phyloP scores from a whole-genome alignment of 2,888 invertebrate species.

The Hirtodrosophila histrioides region DNA sequence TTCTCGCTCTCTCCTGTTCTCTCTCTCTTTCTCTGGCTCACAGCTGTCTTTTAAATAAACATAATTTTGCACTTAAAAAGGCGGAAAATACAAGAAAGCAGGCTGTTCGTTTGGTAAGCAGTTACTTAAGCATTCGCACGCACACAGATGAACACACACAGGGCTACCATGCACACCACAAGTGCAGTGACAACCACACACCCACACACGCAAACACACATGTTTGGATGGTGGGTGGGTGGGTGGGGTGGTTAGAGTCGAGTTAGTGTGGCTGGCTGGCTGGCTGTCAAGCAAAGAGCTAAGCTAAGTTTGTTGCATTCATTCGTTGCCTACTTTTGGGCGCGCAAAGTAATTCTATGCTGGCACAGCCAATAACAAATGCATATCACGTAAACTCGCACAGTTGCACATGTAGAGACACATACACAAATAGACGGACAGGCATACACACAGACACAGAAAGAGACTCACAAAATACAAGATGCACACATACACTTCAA shows the following conservation, averaged over 20 bases:
- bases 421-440: background rate
- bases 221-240: too few relatives aligned
- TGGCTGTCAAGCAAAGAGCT: too few relatives aligned
- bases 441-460: conserved; percentile 1
- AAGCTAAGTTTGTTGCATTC: conserved; percentile 11
- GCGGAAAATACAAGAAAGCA: background rate
- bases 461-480: background rate
- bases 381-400: conserved; percentile 25
- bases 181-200: too few relatives aligned
- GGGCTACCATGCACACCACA: background rate
- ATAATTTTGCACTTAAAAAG: background rate
- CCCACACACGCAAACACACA: too few relatives aligned
- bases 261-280: background rate
- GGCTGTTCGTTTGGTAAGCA: background rate
- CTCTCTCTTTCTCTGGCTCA: background rate
- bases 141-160: background rate
- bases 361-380: conserved; percentile 11
- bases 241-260: too few relatives aligned
- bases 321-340: conserved; percentile 34
- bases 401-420: background rate
- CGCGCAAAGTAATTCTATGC: conserved; percentile 24
- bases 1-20: too few relatives aligned
- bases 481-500: background rate
- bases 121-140: background rate
- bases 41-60: background rate